Evolutionary conservation across 2,797 vertebrate genomes (phyloP), one percentile per base, ranked within the genome.

Genomic region (Enteromius afrohamiltoni): DNA sequence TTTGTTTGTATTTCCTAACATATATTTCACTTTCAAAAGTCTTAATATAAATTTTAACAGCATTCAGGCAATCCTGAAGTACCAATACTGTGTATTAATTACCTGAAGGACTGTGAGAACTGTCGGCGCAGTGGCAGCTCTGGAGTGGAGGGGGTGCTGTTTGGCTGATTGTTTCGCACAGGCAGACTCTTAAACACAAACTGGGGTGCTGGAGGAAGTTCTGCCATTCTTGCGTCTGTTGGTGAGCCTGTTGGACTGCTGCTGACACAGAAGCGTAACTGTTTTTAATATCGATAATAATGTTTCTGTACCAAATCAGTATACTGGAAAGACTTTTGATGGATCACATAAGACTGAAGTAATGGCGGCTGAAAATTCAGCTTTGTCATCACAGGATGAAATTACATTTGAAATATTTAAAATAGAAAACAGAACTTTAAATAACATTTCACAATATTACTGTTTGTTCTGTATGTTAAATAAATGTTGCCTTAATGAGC

Each of bases 81-180:
- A 26, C 58, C 16, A 29, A 2, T 37, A 5, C 3, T 26, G 3
- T 64, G 19, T 13, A n/a, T 45, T 8, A 53, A 47, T 42, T 89
- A 97, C 96, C 96, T 96, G 88, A 96, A 94, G 71, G 95, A 96
- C 89, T 96, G 95, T 0, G 95, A 93, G 87, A 94, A 93, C 73
- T 94, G 94, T 13, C 95, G 90, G 79, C 95, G 95, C 6, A 94
- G 92, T 3, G 93, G 94, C 88, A 96, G 92, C 91, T 96, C 95
- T 0, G 96, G 96, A 14, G 95, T 96, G 75, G 95, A 92, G 34
- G 96, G 96, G 34, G 96, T 94, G 11, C 96, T 97, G 88, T 89
- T 93, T 71, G 94, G 93, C 88, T 95, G 90, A 85, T 88, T 94
- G 80, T 93, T 89, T 78, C 91, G 93, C 80, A 94, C 87, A 0